Conservation (phyloP, 2,888 invertebrate species). For the Nebria salina region DNA sequence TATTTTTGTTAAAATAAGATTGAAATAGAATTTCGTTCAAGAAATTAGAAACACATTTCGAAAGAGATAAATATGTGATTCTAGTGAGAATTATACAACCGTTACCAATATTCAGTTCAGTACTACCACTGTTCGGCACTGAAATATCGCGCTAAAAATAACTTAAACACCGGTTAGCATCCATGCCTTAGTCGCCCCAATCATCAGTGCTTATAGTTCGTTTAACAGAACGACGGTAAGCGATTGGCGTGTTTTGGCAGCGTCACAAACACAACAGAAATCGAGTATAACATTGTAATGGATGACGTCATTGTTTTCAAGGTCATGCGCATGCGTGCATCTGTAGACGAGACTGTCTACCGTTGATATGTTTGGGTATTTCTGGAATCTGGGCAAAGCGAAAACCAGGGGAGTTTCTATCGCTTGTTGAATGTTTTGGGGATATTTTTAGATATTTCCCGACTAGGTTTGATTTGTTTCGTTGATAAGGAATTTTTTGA, state of each 20-base stretch:
- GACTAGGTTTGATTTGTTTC: background rate
- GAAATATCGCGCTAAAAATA: background rate
- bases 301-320: background rate
- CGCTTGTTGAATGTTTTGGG: background rate
- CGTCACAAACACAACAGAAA: background rate
- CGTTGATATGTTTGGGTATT: background rate
- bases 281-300: background rate
- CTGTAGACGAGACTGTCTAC: background rate
- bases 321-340: background rate
- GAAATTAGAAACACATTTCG: too few species aligned
- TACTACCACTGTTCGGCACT: background rate
- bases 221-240: background rate
- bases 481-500: background rate
- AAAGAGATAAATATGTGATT: too few species aligned
- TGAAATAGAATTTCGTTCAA: too few species aligned
- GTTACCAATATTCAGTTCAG: background rate
- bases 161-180: background rate
- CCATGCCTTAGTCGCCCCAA: background rate
- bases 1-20: too few species aligned
- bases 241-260: background rate
- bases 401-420: background rate
- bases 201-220: background rate
- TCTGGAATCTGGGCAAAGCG: background rate
- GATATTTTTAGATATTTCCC: background rate
- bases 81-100: background rate